A percentile compares a stretch with the other conserved stretches of the same genome.
These are phyloP conservation scores for Hycleus cichorii DNA, from an alignment of 1,140 invertebrate genomes.

Conservation along the genomic window DNA sequence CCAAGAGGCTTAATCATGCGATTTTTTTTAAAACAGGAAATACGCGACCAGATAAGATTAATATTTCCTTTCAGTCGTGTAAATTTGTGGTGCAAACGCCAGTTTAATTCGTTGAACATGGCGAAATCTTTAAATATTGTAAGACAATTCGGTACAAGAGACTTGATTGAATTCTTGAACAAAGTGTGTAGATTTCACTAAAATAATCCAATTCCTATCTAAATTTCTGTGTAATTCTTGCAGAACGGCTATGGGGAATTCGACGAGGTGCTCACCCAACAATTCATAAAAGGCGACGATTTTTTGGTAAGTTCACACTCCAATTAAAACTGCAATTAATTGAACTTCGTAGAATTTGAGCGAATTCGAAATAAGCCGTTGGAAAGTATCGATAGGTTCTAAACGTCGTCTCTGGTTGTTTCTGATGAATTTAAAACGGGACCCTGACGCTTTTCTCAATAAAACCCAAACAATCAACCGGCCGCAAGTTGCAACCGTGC, in stretches of 20 bases:
- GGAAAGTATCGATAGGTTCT: background rate
- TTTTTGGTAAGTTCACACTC: constrained; percentile 13
- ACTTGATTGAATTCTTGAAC: constrained; percentile 6
- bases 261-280: background rate
- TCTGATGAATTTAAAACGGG: background rate
- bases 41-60: no score
- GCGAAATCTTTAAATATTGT: constrained; percentile 4
- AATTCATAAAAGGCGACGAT: constrained; percentile 2
- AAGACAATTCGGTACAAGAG: background rate
- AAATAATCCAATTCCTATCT: background rate
- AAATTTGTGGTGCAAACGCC: no score
- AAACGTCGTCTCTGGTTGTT: background rate
- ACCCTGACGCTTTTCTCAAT: background rate
- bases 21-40: no score
- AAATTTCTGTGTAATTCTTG: background rate
- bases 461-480: background rate
- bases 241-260: constrained; percentile 14
- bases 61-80: no score
- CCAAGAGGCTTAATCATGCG: no score
- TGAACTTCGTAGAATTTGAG: background rate
- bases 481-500: background rate
- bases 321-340: background rate
- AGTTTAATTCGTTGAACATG: no score
- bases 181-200: background rate
- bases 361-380: background rate